phyloP scores from a whole-genome alignment of 2,113 vertebrate genomes.

The Melanocharis versteri region DNA sequence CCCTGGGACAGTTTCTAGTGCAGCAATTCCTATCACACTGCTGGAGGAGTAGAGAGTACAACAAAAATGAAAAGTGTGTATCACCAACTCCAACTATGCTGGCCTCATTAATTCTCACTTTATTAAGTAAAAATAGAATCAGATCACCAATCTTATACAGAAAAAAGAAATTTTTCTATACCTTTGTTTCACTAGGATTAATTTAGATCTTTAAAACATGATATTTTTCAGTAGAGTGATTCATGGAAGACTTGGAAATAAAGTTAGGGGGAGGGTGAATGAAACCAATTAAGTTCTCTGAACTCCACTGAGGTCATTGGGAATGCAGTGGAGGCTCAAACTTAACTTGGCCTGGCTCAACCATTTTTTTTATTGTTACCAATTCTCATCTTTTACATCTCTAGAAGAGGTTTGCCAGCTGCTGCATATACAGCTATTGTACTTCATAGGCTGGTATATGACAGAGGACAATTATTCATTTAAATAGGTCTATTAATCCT shows the following conservation, averaged over 20 bases:
- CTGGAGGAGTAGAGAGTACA: not conserved
- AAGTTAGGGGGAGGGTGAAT: not conserved
- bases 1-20: not conserved
- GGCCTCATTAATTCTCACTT: not conserved
- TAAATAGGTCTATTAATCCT: constrained; percentile 53
- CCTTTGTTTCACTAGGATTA: not conserved
- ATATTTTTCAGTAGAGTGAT: not conserved
- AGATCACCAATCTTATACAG: not conserved
- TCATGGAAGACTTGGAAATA: not conserved
- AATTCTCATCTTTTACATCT: constrained; percentile 25
- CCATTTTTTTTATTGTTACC: constrained; percentile 33
- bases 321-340: not conserved
- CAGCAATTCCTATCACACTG: not conserved
- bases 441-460: not conserved
- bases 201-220: not conserved
- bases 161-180: not conserved
- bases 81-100: not conserved
- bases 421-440: constrained; percentile 1
- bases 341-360: not conserved
- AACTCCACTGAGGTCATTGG: not conserved
- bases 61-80: not conserved
- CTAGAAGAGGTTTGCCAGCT: constrained; percentile 4
- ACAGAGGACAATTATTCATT: constrained; percentile 21
- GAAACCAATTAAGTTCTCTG: not conserved
- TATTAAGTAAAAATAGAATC: not conserved